phyloP scores from a whole-genome alignment of 2,797 vertebrate genomes.

The Atherinosoma microstoma region DNA sequence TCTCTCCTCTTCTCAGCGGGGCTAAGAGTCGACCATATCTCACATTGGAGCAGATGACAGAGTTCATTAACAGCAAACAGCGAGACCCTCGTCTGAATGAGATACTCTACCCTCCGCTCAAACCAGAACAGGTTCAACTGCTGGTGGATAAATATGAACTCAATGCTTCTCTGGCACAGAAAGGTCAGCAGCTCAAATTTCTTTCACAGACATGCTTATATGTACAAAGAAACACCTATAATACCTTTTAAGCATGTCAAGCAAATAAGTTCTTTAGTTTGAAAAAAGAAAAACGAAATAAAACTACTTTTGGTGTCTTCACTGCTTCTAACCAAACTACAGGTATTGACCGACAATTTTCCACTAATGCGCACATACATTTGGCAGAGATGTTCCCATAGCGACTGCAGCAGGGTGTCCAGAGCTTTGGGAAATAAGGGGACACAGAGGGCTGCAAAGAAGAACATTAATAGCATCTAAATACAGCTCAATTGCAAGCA shows the following conservation, averaged over 20 bases:
- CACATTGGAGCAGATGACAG: constrained; percentile 95
- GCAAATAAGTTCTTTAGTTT: background rate
- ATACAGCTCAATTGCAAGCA: constrained; percentile 32
- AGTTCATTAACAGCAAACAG: constrained; percentile 95
- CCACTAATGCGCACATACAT: constrained; percentile 18
- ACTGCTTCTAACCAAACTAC: background rate
- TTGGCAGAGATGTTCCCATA: constrained; percentile 61
- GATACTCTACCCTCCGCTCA: constrained; percentile 96
- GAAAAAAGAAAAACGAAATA: background rate
- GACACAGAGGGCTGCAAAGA: constrained; percentile 49
- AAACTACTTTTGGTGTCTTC: background rate
- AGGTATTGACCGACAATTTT: background rate
- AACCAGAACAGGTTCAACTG: constrained; percentile 93
- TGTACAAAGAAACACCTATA: constrained; percentile 12
- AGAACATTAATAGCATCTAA: constrained; percentile 27
- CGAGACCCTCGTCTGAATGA: constrained; percentile 96
- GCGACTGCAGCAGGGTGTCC: constrained; percentile 42
- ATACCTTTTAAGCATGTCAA: background rate
- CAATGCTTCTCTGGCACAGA: constrained; percentile 87
- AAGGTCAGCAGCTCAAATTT: constrained; percentile 85
- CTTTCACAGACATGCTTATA: constrained; percentile 11
- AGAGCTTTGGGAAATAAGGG: constrained; percentile 43
- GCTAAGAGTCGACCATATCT: constrained; percentile 93
- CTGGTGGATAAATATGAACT: constrained; percentile 97
- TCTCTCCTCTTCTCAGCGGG: constrained; percentile 81